phyloP scores from a whole-genome alignment of 2,113 vertebrate genomes.

The Anhinga anhinga region DNA sequence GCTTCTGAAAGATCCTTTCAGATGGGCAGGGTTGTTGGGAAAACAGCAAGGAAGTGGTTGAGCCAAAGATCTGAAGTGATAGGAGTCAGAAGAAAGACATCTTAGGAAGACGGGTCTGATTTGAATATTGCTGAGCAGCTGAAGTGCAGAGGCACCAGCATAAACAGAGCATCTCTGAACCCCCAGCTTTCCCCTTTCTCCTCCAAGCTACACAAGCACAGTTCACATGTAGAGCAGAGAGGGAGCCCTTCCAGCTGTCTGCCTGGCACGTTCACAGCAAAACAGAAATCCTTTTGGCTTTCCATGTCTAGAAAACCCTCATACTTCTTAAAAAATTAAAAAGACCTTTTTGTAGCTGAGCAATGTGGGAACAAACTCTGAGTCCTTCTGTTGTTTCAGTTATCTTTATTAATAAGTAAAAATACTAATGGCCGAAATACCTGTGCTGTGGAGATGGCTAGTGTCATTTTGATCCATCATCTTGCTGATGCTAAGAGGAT shows the following conservation, averaged over 20 bases:
- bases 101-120: not conserved
- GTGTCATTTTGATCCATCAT: not conserved
- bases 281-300: not conserved
- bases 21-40: not conserved
- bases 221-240: not conserved
- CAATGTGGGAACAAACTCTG: not conserved
- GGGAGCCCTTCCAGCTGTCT: not conserved
- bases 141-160: not conserved
- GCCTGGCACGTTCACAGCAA: not conserved
- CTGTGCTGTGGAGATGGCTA: not conserved
- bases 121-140: not conserved
- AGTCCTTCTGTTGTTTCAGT: not conserved
- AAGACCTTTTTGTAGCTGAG: not conserved
- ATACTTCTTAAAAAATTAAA: not conserved
- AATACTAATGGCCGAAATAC: not conserved
- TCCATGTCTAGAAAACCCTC: not conserved
- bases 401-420: not conserved
- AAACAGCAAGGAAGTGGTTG: not conserved
- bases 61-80: not conserved
- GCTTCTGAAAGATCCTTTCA: not conserved
- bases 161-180: not conserved
- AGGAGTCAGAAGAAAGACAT: not conserved
- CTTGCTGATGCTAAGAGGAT: not conserved
- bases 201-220: not conserved
- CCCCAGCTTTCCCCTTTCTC: not conserved